Evolutionary conservation across 2,888 invertebrate genomes (phyloP), one percentile per base, ranked within the genome.

Genomic region (Amphipoea lucens): DNA sequence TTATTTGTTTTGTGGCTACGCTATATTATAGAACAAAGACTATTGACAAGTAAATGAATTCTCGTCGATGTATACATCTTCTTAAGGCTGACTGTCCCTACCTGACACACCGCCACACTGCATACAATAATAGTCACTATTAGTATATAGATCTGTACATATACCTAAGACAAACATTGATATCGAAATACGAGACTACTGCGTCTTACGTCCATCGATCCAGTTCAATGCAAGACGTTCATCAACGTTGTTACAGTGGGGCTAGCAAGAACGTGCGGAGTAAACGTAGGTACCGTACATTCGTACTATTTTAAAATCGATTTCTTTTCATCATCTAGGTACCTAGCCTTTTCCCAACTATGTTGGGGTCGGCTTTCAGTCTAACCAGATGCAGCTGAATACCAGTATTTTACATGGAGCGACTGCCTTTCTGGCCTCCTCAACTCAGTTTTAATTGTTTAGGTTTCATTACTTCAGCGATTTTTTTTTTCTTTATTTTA

Each of bases 111-210:
- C n/a, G 2, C n/a, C n/a, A 29, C 60, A 29, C 17, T 51, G 14
- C 14, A 14, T n/a, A 62, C 60, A 60, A 60, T 12, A 62, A 62
- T n/a, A 29, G 29, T 62, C n/a, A 57, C 23, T 11, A 60, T 51
- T 36, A 42, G 11, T 9, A 2, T 9, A 4, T 65, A 36, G 17
- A 23, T 7, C 12, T 17, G 12, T 62, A 48, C 29, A 17, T 20
- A 48, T 11, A 54, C 20, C 63, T 20, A 20, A 80, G 40, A n/a
- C 66, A 67, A 67, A 82, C 83, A 82, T 42, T 23, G 4, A 17
- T 82, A 67, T 67, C 45, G 76, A 76, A 83, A 79, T 79, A 67
- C 76, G 42, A 79, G 62, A 72, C 65, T 45, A 79, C 48, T 23
- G 29, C 71, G 67, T 84, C 81, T 79, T 57, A 42, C 23, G 51